phyloP scores from a whole-genome alignment of 2,888 invertebrate genomes.

The Acleris literana region DNA sequence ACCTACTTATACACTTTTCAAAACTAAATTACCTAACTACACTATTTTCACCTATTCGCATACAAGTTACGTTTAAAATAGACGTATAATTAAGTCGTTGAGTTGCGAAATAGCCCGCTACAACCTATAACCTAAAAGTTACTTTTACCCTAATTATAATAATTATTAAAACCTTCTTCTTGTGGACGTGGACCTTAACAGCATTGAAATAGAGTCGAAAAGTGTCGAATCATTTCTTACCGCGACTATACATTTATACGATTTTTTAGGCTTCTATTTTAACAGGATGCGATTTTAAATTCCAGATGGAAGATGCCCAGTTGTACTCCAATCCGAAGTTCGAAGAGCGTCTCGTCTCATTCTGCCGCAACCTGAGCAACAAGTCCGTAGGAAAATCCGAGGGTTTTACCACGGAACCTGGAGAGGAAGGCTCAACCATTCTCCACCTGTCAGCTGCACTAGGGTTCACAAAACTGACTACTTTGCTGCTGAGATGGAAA shows the following conservation, averaged over 20 bases:
- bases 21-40: too few relatives aligned
- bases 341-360: conserved; percentile 93
- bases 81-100: too few relatives aligned
- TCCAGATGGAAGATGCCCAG: conserved; percentile 84
- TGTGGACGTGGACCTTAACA: neutral
- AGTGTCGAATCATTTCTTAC: too few relatives aligned
- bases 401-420: conserved; percentile 76
- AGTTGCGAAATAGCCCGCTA: too few relatives aligned
- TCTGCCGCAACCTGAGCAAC: conserved; percentile 90
- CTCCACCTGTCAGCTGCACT: conserved; percentile 95
- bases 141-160: neutral
- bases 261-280: too few relatives aligned
- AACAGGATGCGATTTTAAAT: conserved; percentile 28
- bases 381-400: conserved; percentile 80
- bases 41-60: too few relatives aligned
- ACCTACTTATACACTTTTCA: too few relatives aligned
- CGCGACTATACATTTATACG: neutral
- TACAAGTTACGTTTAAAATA: too few relatives aligned
- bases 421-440: conserved; percentile 86
- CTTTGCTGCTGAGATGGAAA: conserved; percentile 93
- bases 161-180: neutral
- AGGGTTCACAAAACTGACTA: conserved; percentile 93
- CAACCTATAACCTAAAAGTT: too few relatives aligned
- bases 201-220: too few relatives aligned
- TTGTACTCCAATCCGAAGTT: conserved; percentile 88